These are phyloP conservation scores for Brachionichthys hirsutus DNA, from an alignment of 2,113 vertebrate genomes.

Conservation along the genomic window DNA sequence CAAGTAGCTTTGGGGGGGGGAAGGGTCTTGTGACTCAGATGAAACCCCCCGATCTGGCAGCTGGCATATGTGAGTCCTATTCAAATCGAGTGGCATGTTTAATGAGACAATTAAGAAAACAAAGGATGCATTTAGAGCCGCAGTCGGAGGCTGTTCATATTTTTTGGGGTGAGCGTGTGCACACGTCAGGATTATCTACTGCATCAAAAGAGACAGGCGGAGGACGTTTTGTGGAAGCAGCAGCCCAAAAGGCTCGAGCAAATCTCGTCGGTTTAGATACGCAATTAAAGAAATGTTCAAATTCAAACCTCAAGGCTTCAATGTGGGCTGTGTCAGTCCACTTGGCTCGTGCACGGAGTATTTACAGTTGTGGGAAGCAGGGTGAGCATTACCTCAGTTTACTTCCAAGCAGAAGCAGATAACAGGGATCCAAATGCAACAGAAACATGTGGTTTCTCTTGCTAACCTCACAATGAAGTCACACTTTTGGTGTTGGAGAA, in stretches of 20 bases:
- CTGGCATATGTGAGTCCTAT: slow-evolving; percentile 60
- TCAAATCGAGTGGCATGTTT: slow-evolving; percentile 64
- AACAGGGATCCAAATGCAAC: slow-evolving; percentile 42
- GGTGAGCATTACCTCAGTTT: slow-evolving; percentile 56
- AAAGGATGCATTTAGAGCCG: slow-evolving; percentile 58
- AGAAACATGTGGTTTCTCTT: slow-evolving; percentile 27
- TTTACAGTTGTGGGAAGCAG: slow-evolving; percentile 37
- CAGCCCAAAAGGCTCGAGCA: slow-evolving; percentile 3
- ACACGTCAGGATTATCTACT: slow-evolving; percentile 9
- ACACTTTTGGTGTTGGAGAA: slow-evolving; percentile 32
- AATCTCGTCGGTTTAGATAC: slow-evolving; percentile 46
- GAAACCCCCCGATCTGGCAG: slow-evolving; percentile 49
- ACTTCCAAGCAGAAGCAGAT: slow-evolving; percentile 52
- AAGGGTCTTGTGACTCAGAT: slow-evolving; percentile 30
- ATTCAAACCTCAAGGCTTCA: slow-evolving; percentile 42
- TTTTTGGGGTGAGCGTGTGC: slow-evolving; percentile 28
- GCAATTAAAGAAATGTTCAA: slow-evolving; percentile 17
- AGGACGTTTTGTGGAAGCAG: slow-evolving; percentile 32
- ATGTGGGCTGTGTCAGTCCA: slow-evolving; percentile 30
- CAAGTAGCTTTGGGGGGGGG: slow-evolving; percentile 32
- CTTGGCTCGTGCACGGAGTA: slow-evolving; percentile 22
- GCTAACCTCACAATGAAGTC: slow-evolving; percentile 51
- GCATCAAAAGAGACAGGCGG: slow-evolving; percentile 35
- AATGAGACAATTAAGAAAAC: slow-evolving; percentile 72
- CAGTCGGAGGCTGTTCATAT: slow-evolving; percentile 38